Conservation (phyloP, 2,797 vertebrate species). For the Buceros bicornis region DNA sequence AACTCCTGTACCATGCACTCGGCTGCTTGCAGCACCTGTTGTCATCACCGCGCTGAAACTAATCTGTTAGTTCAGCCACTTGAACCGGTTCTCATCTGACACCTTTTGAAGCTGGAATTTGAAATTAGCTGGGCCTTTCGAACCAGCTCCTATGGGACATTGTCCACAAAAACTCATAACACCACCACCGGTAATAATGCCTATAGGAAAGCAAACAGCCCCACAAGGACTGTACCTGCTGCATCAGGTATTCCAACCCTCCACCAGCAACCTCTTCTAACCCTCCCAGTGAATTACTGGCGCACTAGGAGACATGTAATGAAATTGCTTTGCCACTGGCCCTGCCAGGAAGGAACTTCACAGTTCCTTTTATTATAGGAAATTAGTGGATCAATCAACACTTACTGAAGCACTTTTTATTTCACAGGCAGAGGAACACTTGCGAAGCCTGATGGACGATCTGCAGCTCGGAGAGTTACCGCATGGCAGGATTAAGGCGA, state of each 20-base stretch:
- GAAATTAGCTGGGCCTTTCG: neutral
- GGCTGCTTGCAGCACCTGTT: neutral
- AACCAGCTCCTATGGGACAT: constrained; percentile 7
- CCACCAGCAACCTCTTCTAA: neutral
- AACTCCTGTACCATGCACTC: neutral
- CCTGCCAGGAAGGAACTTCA: neutral
- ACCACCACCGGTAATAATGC: neutral
- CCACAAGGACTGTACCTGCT: neutral
- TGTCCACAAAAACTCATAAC: constrained; percentile 12
- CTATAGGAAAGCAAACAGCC: neutral
- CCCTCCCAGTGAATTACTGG: constrained; percentile 8
- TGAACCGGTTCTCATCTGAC: neutral
- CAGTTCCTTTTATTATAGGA: constrained; percentile 27
- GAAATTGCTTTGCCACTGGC: constrained; percentile 38
- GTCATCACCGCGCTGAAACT: neutral
- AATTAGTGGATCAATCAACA: neutral
- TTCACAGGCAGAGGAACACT: fast-evolving
- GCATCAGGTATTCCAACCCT: constrained; percentile 11
- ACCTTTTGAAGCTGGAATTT: neutral
- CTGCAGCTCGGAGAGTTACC: neutral
- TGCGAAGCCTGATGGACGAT: neutral
- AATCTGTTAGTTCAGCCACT: neutral
- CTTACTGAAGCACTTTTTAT: neutral
- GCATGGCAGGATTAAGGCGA: neutral
- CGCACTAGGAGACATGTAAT: neutral